Conservation (phyloP, 2,888 invertebrate species). For the Amiota mariae region DNA sequence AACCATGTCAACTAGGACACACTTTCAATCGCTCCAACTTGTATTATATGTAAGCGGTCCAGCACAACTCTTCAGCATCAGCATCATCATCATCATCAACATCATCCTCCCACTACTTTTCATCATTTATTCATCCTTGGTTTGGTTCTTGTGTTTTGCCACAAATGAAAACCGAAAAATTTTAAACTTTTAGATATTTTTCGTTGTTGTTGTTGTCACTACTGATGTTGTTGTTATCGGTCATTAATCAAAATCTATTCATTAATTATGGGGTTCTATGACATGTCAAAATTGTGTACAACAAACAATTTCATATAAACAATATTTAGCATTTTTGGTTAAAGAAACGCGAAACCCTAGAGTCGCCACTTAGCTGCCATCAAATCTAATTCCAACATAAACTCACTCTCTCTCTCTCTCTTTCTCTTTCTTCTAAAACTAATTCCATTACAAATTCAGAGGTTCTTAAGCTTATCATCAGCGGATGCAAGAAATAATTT, state of each 20-base stretch:
- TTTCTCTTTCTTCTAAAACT: background rate
- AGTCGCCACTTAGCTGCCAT: too few species aligned
- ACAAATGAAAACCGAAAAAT: conserved; percentile 54
- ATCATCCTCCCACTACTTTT: too few species aligned
- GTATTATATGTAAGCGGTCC: too few species aligned
- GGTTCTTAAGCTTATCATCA: background rate
- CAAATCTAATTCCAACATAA: background rate
- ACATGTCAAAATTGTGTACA: conserved; percentile 50
- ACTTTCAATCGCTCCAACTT: too few species aligned
- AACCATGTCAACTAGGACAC: too few species aligned
- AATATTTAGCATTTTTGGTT: conserved; percentile 18
- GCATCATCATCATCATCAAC: too few species aligned
- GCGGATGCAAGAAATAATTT: too few species aligned
- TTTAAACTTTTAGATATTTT: conserved; percentile 66
- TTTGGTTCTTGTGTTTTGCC: conserved; percentile 41
- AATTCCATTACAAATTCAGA: background rate
- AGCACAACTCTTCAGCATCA: too few species aligned
- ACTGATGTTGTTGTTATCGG: conserved; percentile 34
- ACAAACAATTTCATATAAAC: conserved; percentile 17
- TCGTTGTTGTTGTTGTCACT: conserved; percentile 66
- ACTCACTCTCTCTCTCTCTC: too few species aligned
- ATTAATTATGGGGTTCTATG: conserved; percentile 60
- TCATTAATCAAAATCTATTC: conserved; percentile 67
- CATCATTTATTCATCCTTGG: background rate
- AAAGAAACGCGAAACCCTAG: background rate